Base-by-base conservation (phyloP, 2,888 invertebrate genomes). In the Drosophila formosana region DNA sequence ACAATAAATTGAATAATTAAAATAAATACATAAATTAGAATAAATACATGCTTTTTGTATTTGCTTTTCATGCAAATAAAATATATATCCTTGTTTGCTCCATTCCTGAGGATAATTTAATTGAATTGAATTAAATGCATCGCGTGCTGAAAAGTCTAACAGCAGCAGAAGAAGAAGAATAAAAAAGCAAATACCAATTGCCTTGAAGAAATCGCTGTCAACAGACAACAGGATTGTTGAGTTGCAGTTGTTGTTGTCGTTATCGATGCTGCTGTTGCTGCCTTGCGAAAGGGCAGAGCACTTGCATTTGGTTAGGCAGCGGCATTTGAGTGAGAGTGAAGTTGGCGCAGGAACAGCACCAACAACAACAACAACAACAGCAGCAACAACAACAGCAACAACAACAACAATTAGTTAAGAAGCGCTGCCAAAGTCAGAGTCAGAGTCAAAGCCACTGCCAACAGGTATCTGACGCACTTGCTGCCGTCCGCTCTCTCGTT, bases 361-460 rank as follows among this genome's bases (percentile, higher is more conserved):
- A 8, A 34, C 34, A 56, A 11, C 49, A 53, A 4, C 61, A 82
- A 77, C 85, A 74, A 53, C 64, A 71, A 3, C 34, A 8, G 53
- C 64, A 71, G 0, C 34, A 8, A 4, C 61, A 50, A n/a, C 46
- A 68, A 23, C 43, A 43, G 41, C 67, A 51, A n/a, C 53, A 65
- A 25, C 52, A 71, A n/a, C 45, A 67, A 57, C 72, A 69, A 47
- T 52, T 52, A 53, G 32, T 28, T 37, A 57, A 57, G 37, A 46
- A 47, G 57, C 46, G 37, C 34, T 37, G 23, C 18, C 28, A 53
- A 63, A 52, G 61, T 49, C 66, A 66, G 69, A 66, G 62, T 64
- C 84, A 83, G 69, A 82, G 84, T 90, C 89, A 90, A 89, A 88
- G 89, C 88, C 89, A 88, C 73, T 72, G 75, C 72, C 74, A 78